These are phyloP conservation scores for Oxyura jamaicensis DNA, from an alignment of 2,113 vertebrate genomes.

Conservation along the genomic window DNA sequence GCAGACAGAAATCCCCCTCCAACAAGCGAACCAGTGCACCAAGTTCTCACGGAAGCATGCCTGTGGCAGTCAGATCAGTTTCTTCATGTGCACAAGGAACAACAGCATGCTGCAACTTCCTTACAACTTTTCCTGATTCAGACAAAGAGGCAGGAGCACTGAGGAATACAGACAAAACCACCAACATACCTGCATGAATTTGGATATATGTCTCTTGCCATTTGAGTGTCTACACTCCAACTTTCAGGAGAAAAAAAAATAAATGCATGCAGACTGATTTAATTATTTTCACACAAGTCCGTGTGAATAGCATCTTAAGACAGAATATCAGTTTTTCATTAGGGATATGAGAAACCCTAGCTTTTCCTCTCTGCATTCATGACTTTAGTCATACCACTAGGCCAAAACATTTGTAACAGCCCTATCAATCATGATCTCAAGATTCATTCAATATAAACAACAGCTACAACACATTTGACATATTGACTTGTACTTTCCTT, in stretches of 20 bases:
- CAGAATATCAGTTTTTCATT: neutral
- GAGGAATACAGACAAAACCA: neutral
- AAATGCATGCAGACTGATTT: neutral
- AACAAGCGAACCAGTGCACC: slow-evolving; percentile 70
- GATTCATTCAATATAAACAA: neutral
- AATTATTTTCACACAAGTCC: neutral
- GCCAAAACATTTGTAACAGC: neutral
- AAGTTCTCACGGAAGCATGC: slow-evolving; percentile 53
- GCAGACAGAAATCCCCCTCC: neutral
- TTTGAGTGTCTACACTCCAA: neutral
- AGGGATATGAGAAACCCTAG: neutral
- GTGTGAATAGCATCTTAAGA: neutral
- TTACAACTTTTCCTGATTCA: neutral
- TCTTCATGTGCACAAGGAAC: neutral
- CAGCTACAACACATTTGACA: neutral
- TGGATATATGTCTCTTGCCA: neutral
- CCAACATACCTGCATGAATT: neutral
- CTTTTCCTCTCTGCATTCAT: neutral
- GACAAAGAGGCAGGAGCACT: neutral
- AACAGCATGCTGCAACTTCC: neutral
- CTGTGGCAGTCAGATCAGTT: neutral
- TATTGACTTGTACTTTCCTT: neutral
- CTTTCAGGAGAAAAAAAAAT: neutral
- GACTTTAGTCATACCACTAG: neutral
- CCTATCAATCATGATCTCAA: neutral